These are phyloP conservation scores for Cheilosia soror DNA, from an alignment of 2,888 invertebrate genomes.

Conservation along the genomic window DNA sequence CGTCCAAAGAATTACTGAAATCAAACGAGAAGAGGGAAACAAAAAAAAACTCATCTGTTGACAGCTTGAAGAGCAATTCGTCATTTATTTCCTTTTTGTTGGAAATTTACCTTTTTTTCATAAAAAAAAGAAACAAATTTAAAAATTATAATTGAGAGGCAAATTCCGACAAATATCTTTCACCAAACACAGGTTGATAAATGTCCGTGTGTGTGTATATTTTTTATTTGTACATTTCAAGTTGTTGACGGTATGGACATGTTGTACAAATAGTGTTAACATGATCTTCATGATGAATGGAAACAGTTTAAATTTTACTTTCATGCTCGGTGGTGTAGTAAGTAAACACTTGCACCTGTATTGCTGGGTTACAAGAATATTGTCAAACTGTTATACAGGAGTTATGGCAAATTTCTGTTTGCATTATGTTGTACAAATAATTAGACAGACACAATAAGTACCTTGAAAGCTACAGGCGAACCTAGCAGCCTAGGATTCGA, in stretches of 20 bases:
- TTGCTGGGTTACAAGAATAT: too few relatives aligned
- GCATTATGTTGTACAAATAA: too few relatives aligned
- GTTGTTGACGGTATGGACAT: neutral
- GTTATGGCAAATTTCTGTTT: too few relatives aligned
- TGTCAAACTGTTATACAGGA: too few relatives aligned
- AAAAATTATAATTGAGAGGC: constrained; percentile 4
- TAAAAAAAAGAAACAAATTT: neutral
- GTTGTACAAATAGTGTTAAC: too few relatives aligned
- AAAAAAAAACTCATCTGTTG: constrained; percentile 20
- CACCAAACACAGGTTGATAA: neutral
- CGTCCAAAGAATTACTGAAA: constrained; percentile 13
- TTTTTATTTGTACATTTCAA: neutral
- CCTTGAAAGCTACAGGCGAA: too few relatives aligned
- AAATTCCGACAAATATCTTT: neutral
- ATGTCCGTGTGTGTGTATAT: neutral
- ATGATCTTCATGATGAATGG: too few relatives aligned
- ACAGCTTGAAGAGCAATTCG: constrained; percentile 37
- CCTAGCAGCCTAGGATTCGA: too few relatives aligned
- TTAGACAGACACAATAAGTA: too few relatives aligned
- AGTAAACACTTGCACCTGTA: too few relatives aligned
- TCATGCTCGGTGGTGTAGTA: too few relatives aligned
- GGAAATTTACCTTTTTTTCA: constrained; percentile 10
- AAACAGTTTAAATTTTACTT: too few relatives aligned
- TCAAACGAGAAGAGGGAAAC: neutral
- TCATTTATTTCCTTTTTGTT: constrained; percentile 28